Evolutionary conservation across 1,140 invertebrate species (phyloP), one percentile per base, ranked within the genome.

Genomic region (Whitmania pigra): DNA sequence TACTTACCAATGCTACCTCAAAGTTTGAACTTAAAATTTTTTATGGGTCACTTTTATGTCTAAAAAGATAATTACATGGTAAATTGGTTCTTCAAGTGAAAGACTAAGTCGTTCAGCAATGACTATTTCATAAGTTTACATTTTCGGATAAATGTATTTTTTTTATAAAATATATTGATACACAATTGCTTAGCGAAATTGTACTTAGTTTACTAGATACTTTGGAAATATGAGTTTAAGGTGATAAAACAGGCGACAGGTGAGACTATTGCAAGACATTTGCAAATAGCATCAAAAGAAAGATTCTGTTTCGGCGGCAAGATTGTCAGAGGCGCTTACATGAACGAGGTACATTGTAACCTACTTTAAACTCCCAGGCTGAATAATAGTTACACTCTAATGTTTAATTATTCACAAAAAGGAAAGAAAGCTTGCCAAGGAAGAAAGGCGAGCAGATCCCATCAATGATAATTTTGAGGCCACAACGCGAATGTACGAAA

Each of bases 261-360:
- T 55, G 71, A 72, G 11, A 49, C 72, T 31, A 22, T 72, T 60
- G 77, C 11, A 22, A n/a, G 70, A 11, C 67, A 76, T 53, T 53
- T 73, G 67, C 22, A 63, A 68, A 25, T 74, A 18, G 71, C 78
- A 9, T 67, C 75, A 43, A 29, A 66, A 18, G 74, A 81, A 18
- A 76, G 76, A 22, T 76, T 79, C 17, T 78, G 77, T 69, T 82
- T 81, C 76, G 80, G 78, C 25, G 79, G 75, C 9, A 83, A 83
- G 76, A 73, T 83, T 27, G 82, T 83, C 0, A 75, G 82, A 25
- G 82, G 82, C 29, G 82, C 82, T 5, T 83, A 83, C 76, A 76
- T 83, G 74, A 70, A 71, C 53, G 70, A 74, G 74, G 74, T 75
- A 36, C 25, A 27, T 29, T 74, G 57, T 76, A 78, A 63, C 72